These are phyloP conservation scores for Lerema accius DNA, from an alignment of 1,140 invertebrate genomes.

Conservation along the genomic window DNA sequence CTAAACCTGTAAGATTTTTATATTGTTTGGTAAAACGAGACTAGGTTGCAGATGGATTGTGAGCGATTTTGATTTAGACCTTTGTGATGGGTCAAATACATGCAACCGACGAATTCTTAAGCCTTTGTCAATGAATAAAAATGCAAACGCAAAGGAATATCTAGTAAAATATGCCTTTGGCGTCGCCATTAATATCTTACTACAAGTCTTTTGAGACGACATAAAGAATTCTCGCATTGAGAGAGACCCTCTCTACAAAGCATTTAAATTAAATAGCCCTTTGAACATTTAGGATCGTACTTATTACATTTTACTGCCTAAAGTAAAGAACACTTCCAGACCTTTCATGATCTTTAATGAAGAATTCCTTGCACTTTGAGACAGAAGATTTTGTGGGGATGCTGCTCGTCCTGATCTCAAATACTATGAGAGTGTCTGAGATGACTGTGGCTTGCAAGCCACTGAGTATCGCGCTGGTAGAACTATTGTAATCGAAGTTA, in stretches of 20 bases:
- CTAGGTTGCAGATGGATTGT: too few species aligned
- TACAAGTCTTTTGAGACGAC: neutral
- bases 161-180: neutral
- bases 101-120: neutral
- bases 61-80: too few species aligned
- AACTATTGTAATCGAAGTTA: too few species aligned
- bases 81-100: too few species aligned
- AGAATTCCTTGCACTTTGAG: conserved; percentile 10
- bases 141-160: neutral
- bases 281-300: conserved; percentile 4
- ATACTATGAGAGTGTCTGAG: too few species aligned
- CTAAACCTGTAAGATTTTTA: too few species aligned
- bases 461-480: too few species aligned
- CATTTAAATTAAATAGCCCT: conserved; percentile 8
- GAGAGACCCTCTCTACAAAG: neutral
- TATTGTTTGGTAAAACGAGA: too few species aligned
- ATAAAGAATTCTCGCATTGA: conserved; percentile 1
- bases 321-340: neutral
- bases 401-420: too few species aligned
- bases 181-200: neutral
- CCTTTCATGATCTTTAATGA: neutral
- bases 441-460: too few species aligned
- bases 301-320: conserved; percentile 10
- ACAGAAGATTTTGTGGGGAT: too few species aligned
- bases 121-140: neutral